Evolutionary conservation across 1,140 invertebrate genomes (phyloP), one percentile per base, ranked within the genome.

Genomic region (Macrobrachium rosenbergii): DNA sequence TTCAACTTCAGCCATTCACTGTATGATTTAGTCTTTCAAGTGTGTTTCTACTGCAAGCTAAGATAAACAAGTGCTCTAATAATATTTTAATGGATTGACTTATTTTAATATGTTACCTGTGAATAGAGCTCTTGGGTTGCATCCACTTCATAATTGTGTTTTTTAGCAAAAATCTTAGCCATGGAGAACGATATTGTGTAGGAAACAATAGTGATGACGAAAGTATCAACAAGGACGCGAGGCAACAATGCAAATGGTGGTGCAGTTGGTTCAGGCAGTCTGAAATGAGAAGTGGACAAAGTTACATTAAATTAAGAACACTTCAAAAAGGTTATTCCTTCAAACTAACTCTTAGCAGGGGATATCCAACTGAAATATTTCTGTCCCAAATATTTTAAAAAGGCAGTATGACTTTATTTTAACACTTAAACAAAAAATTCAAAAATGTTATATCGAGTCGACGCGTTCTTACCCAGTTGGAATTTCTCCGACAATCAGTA

Each of bases 161-260:
- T 98, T 90, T 95, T 94, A 1, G 97, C 96, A 92, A 98, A 97
- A 73, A 98, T 97, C 85, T 98, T 93, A 0, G 95, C 96, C 96
- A 99, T 97, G 1, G 98, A 99, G 92, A 99, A 96, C 7, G 96
- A 95, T 63, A 99, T 95, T 1, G 96, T 96, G 92, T 97, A 99
- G 1, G 96, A 95, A 0, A 99, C 96, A 91, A 99, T 95, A 2
- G 96, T 95, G 89, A 99, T 96, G 5, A 96, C 93, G 73, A 96
- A 92, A 79, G 94, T 93, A 90, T 96, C 95, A 0, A 94, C 64
- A 16, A 95, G 90, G 69, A 96, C 91, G 64, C 91, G 89, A 2
- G 93, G 92, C 6, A 95, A 21, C n/a, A 90, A 77, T 21, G 82
- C 72, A 60, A 88, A 82, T 21, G 82, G 79, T 7, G 89, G 89